Percentiles rank a stretch among this genome's conserved stretches.
Conservation (phyloP, 2,797 vertebrate species). For the Enteromius argenteus region DNA sequence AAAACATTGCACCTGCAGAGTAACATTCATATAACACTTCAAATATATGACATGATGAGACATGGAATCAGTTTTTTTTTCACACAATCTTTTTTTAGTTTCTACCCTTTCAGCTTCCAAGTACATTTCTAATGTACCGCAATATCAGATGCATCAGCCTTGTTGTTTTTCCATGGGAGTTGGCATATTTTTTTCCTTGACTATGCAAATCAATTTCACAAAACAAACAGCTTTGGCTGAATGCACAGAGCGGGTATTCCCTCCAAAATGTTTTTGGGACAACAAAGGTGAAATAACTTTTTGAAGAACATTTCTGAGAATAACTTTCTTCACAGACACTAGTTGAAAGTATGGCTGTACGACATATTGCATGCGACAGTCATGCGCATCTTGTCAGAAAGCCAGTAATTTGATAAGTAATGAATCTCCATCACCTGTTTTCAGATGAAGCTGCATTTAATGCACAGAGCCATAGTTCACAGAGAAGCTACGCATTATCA, state of each 20-base stretch:
- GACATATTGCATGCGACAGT: too few relatives aligned
- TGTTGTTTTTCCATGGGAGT: slow-evolving; percentile 69
- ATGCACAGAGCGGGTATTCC: slow-evolving; percentile 19
- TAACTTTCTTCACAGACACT: neutral
- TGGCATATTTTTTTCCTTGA: slow-evolving; percentile 64
- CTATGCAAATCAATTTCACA: slow-evolving; percentile 62
- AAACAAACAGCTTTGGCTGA: slow-evolving; percentile 61
- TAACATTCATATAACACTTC: slow-evolving; percentile 32
- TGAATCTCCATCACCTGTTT: too few relatives aligned
- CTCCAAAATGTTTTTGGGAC: slow-evolving; percentile 19
- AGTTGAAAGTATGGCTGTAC: neutral
- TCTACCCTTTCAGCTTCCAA: slow-evolving; percentile 54
- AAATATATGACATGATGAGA: slow-evolving; percentile 32
- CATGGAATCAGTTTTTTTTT: slow-evolving; percentile 4
- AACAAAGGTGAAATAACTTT: slow-evolving; percentile 11
- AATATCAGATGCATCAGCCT: slow-evolving; percentile 69
- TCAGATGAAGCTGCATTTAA: too few relatives aligned
- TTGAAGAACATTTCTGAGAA: neutral
- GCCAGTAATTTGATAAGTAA: too few relatives aligned
- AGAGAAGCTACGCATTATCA: too few relatives aligned
- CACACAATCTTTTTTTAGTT: slow-evolving; percentile 36
- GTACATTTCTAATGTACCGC: slow-evolving; percentile 64
- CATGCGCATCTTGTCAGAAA: too few relatives aligned
- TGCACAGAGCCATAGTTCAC: too few relatives aligned
- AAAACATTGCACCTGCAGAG: slow-evolving; percentile 7